Percentiles rank a stretch among this genome's conserved stretches.
phyloP scores from a whole-genome alignment of 2,797 vertebrate species.

The Gobionotothen gibberifrons region DNA sequence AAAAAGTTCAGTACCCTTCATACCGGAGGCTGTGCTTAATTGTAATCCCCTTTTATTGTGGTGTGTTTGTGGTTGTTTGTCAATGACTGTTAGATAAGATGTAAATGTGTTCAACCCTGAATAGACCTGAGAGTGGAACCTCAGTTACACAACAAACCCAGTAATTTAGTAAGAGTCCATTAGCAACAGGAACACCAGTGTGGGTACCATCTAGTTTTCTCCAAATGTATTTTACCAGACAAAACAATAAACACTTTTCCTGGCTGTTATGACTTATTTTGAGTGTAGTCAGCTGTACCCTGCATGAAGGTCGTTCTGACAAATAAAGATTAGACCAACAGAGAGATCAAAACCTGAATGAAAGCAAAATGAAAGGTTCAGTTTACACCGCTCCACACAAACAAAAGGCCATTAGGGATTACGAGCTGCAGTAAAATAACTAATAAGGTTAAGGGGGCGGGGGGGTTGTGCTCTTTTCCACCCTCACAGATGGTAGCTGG shows the following conservation, averaged over 20 bases:
- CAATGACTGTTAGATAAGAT: background rate
- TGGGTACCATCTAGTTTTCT: background rate
- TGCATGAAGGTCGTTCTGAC: background rate
- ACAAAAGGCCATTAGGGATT: background rate
- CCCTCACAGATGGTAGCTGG: conserved; percentile 18
- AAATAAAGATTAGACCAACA: background rate
- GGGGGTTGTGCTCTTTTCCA: background rate
- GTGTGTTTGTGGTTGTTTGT: background rate
- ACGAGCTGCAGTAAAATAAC: conserved; percentile 13
- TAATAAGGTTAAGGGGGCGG: conserved; percentile 6
- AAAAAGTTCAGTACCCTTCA: background rate
- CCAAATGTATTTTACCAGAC: background rate
- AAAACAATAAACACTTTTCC: background rate
- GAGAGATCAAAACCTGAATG: background rate
- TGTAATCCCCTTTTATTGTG: background rate
- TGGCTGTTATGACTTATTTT: conserved; percentile 4
- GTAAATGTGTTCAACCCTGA: background rate
- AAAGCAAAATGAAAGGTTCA: conserved; percentile 16
- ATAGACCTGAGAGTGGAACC: background rate
- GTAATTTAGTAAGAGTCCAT: background rate
- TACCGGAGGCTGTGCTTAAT: background rate
- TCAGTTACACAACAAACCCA: conserved; percentile 3
- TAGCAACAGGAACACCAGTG: background rate
- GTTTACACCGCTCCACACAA: conserved; percentile 11
- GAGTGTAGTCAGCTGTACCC: background rate